Conservation (phyloP, 2,797 vertebrate genomes). For the Agapornis canus region DNA sequence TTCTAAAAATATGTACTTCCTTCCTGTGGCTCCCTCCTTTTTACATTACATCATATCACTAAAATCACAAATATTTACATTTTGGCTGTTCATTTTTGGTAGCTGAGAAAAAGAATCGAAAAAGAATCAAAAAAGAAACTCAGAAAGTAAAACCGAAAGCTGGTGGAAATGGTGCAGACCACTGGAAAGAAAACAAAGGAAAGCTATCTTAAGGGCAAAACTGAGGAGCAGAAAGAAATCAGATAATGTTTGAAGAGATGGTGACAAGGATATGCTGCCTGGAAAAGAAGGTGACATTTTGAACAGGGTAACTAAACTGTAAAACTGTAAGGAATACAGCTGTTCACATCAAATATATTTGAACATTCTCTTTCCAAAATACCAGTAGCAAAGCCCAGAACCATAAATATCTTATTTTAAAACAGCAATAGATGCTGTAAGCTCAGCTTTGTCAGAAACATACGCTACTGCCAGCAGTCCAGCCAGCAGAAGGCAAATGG, state of each 20-base stretch:
- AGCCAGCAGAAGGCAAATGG: neutral
- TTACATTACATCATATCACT: neutral
- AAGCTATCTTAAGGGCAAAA: neutral
- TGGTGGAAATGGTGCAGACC: neutral
- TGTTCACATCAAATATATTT: neutral
- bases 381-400: neutral
- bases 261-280: neutral
- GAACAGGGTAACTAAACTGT: neutral
- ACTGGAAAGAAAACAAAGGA: neutral
- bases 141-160: neutral
- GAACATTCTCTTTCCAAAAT: neutral
- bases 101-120: neutral
- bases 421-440: neutral
- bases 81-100: neutral
- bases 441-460: neutral
- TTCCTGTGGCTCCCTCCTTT: conserved; percentile 22
- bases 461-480: neutral
- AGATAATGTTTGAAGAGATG: neutral
- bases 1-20: conserved; percentile 28
- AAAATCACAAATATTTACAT: neutral
- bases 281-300: neutral
- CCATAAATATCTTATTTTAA: neutral
- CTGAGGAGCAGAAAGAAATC: neutral
- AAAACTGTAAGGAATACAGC: neutral
- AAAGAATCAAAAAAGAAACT: neutral